Base-by-base conservation (phyloP, 2,797 vertebrate genomes). In the Chlorospingus flavigularis region DNA sequence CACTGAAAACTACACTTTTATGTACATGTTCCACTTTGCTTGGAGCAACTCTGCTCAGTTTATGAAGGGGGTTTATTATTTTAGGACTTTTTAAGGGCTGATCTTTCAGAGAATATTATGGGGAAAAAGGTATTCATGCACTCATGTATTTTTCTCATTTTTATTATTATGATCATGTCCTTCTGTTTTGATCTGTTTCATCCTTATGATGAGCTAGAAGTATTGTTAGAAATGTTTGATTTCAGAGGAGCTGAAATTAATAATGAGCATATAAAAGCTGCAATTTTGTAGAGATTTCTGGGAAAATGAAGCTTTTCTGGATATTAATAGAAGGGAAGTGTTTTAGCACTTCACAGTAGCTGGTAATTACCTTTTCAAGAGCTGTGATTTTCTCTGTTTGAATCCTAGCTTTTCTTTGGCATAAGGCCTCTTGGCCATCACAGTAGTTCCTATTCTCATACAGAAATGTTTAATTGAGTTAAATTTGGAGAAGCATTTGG, bases 331-430 rank as follows among this genome's bases (percentile, higher is more conserved):
- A 88, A 92, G 13, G 37, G 45, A 93, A 88, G 66, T 1, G 12
- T 70, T 90, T 95, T 51, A 90, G 42, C 35, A 45, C n/a, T 90
- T 78, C 77, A 63, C 47, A 70, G 78, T 91, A 74, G 72, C 68
- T 85, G 48, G 48, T 91, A 94, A 91, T 95, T 94, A 86, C 57
- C 26, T 90, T 83, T 80, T 47, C 84, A 83, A 95, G 57, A 74
- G 65, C 63, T 88, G 88, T 75, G 79, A 88, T 94, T 95, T 94
- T 87, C 91, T 79, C 48, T 80, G 75, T 82, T 78, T 89, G 79
- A 93, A 83, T 80, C 62, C 2, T 4, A 74, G 66, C 14, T 80
- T 88, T 95, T 77, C 48, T 83, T 88, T 94, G 79, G 72, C 63
- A n/a, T 61, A 51, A 80, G 21, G 73, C 65, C 50, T 58, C 68